Base-by-base conservation (phyloP, 1,140 invertebrate species). In the Scaptomyza montana region DNA sequence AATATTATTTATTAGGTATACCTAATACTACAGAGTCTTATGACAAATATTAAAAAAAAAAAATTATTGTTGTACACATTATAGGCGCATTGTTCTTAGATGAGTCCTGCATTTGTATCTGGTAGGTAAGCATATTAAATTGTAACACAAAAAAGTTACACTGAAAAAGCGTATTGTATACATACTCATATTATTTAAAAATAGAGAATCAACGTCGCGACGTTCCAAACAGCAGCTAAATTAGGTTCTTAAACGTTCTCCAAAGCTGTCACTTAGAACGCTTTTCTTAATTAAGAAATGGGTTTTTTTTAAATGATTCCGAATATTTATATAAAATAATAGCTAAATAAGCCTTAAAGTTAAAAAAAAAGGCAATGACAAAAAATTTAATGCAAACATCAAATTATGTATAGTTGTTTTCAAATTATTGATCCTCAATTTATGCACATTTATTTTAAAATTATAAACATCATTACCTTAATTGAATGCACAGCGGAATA, bases 31-130 rank as follows among this genome's bases (percentile, higher is more conserved):
- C 19, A 63, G 51, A 63, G 59, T 56, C 43, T 69, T 55, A 62
- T 54, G 51, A 62, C 51, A 69, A 69, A 63, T 49, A 69, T 61
- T 45, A 9, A 55, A 63, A 36, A 62, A 36, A 28, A 12, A 49
- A 21, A 25, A 25, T 25, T 25, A 4, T 67, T 67, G 50, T 64
- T 55, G 55, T 51, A 69, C 39, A 54, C 49, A 1, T 43, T 63
- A 49, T 56, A 51, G 43, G 63, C 50, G 9, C 43, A 50, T 59
- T 47, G 57, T 43, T 53, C 49, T 63, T n/a, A 13, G 33, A 28
- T 28, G 50, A 36, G 19, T 55, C 57, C 41, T 13, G 59, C 56
- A 69, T 69, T 69, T 68, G 39, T 69, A 69, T 62, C 59, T 54
- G 28, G 30, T 69, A 69, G 19, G 21, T 55, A 62, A 69, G 66